Evolutionary conservation across 2,888 invertebrate species (phyloP), one percentile per base, ranked within the genome.

Genomic region (Entomobrya multifasciata): DNA sequence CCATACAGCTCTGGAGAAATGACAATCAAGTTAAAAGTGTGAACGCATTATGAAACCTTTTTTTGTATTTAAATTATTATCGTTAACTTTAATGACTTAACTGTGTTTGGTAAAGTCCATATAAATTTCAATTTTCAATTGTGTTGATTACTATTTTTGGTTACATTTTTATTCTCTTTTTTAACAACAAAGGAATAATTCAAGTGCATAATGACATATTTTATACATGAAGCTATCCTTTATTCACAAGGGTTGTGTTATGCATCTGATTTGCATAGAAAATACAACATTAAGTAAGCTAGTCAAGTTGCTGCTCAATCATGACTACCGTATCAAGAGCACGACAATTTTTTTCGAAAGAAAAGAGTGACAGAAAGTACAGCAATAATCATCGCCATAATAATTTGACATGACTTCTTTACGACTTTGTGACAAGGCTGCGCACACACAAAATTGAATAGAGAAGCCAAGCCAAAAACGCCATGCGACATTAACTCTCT

Each of bases 321-420:
- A n/a, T 60, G 76, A 83, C 74, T 76, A 60, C 76, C 78, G 81
- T 87, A 85, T 84, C 85, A 83, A 83, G 77, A 65, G 41, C 4
- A n/a, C 22, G 65, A 65, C 36, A 41, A 41, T 20, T 6, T 4
- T 41, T 67, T 44, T 44, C 20, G 20, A 49, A 67, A 76, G 86
- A 70, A 36, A n/a, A n/a, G n/a, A 76, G 82, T 90, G 89, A 90
- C 87, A 89, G 76, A 87, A 83, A 88, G 87, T 88, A 88, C 82
- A 79, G 88, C 88, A 89, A 89, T 90, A 89, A 89, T 89, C 88
- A 83, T 87, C 47, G 74, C 85, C 88, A 89, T 90, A 88, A 88
- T 90, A 87, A 81, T 88, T 76, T 77, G 76, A 87, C 87, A 79
- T 88, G 90, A 89, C 87, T 87, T 87, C 88, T 90, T 90, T 90